These are phyloP conservation scores for Bucorvus abyssinicus DNA, from an alignment of 2,797 vertebrate genomes.

Conservation along the genomic window DNA sequence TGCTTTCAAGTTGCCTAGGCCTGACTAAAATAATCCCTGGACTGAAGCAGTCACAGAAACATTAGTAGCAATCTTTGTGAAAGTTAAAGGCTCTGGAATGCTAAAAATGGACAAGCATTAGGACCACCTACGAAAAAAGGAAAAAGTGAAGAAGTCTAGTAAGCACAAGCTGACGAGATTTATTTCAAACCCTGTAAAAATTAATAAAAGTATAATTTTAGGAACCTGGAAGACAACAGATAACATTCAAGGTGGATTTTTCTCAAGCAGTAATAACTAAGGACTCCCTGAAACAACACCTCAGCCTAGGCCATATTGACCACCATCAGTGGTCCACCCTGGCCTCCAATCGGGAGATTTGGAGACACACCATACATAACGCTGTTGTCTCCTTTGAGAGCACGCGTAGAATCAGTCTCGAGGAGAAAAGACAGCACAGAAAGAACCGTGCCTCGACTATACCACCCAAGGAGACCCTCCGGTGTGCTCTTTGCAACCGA, in stretches of 20 bases:
- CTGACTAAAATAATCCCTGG: background rate
- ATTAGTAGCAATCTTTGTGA: background rate
- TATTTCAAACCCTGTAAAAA: background rate
- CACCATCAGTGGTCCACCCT: no score
- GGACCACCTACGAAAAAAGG: background rate
- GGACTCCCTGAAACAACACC: no score
- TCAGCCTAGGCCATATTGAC: no score
- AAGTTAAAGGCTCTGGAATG: background rate
- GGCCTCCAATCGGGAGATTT: no score
- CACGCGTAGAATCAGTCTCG: no score
- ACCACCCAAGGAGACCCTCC: no score
- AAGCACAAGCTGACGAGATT: background rate
- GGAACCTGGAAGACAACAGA: background rate
- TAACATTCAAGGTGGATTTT: background rate
- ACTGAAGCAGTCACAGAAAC: background rate
- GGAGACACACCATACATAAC: no score
- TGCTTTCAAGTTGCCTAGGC: background rate
- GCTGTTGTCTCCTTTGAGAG: no score
- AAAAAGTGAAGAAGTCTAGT: background rate
- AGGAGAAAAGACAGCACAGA: no score
- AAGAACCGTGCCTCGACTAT: no score
- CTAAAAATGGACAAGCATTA: background rate
- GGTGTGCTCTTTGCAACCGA: no score
- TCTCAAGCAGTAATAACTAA: background rate
- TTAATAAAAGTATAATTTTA: background rate